phyloP scores from a whole-genome alignment of 2,888 invertebrate genomes.

The Ferdinandea cuprea region DNA sequence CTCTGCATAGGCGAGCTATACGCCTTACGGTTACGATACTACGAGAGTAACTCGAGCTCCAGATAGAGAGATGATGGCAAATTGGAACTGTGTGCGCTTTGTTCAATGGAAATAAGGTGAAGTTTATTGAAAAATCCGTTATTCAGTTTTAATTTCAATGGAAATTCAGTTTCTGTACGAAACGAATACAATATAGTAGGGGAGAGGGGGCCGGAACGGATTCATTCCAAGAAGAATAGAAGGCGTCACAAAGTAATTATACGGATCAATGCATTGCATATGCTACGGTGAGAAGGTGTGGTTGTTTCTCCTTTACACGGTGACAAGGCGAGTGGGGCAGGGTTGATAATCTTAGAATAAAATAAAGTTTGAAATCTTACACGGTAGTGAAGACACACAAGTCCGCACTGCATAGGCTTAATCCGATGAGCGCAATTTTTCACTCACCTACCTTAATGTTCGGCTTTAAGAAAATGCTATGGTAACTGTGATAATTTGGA shows the following conservation, averaged over 20 bases:
- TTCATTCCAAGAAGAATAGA: conserved; percentile 30
- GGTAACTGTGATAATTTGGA: too few species aligned
- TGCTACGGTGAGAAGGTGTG: not conserved
- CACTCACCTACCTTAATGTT: too few species aligned
- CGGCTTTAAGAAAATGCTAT: too few species aligned
- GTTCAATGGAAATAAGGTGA: conserved; percentile 34
- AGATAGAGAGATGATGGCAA: conserved; percentile 7
- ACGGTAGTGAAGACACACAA: too few species aligned
- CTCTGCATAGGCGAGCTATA: conserved; percentile 8
- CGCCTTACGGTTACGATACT: too few species aligned
- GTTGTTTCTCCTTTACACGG: not conserved
- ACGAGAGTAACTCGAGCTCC: too few species aligned
- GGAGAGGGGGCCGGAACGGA: conserved; percentile 13
- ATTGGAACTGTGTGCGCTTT: conserved; percentile 46
- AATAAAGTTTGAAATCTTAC: too few species aligned
- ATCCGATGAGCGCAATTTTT: too few species aligned
- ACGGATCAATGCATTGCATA: conserved; percentile 19
- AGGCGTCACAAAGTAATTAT: conserved; percentile 57
- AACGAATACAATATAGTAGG: too few species aligned
- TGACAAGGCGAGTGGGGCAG: too few species aligned
- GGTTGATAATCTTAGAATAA: too few species aligned
- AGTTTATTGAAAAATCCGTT: conserved; percentile 56
- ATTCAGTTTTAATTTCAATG: conserved; percentile 50
- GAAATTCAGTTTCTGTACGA: not conserved
- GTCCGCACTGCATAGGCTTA: too few species aligned